Percentiles rank a stretch among this genome's conserved stretches.
Evolutionary conservation across 2,888 invertebrate species (phyloP).

Genomic region (Unio delphinus): DNA sequence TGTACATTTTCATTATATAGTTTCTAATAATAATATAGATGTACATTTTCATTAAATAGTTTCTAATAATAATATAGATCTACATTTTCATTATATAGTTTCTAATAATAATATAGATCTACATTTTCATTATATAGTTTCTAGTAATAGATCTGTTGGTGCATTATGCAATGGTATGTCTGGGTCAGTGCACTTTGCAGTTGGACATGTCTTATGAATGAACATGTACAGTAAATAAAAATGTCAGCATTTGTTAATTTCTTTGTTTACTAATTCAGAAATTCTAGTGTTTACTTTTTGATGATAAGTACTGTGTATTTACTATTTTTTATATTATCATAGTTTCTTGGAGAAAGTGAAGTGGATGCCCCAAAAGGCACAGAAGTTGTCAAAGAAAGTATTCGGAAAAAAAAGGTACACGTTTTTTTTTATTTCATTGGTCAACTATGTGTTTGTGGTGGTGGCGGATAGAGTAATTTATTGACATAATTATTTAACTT

Average conservation of each 20-base stretch:
- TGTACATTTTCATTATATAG: no score
- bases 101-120: no score
- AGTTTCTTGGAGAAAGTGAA: constrained; percentile 84
- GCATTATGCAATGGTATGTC: background rate
- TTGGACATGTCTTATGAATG: background rate
- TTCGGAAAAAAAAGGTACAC: constrained; percentile 88
- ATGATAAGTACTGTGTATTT: background rate
- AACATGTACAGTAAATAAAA: background rate
- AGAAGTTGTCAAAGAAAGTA: constrained; percentile 97
- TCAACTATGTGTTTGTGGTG: background rate
- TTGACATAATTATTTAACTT: no score
- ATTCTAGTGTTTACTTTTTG: background rate
- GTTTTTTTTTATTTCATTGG: background rate
- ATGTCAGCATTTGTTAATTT: background rate
- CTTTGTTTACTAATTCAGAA: no score
- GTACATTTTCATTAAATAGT: no score
- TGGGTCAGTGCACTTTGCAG: background rate
- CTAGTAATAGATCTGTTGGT: no score
- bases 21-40: no score
- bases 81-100: no score
- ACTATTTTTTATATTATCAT: constrained; percentile 10
- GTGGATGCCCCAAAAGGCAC: constrained; percentile 98
- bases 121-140: no score
- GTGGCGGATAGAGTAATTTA: no score
- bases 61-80: no score